Evolutionary conservation across 2,888 invertebrate species (phyloP).

Genomic region (Ennomos fuscantarius): DNA sequence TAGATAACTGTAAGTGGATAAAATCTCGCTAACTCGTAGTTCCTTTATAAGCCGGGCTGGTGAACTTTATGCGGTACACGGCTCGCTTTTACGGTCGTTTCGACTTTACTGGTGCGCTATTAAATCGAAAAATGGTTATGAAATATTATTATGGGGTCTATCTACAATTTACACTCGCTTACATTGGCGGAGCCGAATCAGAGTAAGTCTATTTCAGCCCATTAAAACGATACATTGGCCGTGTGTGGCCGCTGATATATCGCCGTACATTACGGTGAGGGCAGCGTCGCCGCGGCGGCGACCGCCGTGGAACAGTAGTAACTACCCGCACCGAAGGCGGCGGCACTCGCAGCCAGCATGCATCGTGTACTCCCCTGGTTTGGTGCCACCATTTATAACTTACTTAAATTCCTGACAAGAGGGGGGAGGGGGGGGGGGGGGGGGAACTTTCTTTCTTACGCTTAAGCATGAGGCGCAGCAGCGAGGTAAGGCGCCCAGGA

Average conservation of each 20-base stretch:
- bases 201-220: constrained; percentile 16
- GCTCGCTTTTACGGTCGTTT: constrained; percentile 51
- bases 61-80: constrained; percentile 46
- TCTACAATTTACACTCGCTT: constrained; percentile 25
- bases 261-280: constrained; percentile 1
- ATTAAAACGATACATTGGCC: constrained; percentile 18
- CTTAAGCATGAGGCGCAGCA: no score
- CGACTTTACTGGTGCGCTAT: constrained; percentile 39
- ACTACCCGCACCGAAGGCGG: no score
- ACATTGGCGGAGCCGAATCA: constrained; percentile 17
- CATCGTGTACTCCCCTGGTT: no score
- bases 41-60: constrained; percentile 43
- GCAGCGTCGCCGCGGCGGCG: neutral
- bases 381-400: no score
- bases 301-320: no score
- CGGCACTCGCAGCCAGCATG: no score
- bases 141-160: constrained; percentile 37
- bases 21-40: constrained; percentile 56
- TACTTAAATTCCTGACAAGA: no score
- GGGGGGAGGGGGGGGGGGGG: no score
- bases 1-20: constrained; percentile 51
- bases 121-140: constrained; percentile 36
- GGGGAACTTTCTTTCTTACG: no score
- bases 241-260: neutral
- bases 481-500: no score